A percentile compares a stretch with the other conserved stretches of the same genome.
phyloP scores from a whole-genome alignment of 2,113 vertebrate species.

The Corvus cornix region DNA sequence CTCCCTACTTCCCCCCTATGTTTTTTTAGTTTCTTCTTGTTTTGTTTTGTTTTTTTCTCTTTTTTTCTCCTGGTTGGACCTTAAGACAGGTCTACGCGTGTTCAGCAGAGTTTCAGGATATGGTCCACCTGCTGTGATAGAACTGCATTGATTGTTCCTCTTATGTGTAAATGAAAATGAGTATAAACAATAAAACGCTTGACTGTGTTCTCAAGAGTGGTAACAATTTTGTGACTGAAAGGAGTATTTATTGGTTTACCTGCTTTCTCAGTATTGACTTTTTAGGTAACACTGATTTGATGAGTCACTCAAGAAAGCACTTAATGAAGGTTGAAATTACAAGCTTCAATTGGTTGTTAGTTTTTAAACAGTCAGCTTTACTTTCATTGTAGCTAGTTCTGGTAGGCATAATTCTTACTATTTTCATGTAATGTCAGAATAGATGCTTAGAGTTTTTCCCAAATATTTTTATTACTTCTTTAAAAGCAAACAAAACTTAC shows the following conservation, averaged over 20 bases:
- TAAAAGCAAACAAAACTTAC: neutral
- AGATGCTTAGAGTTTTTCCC: neutral
- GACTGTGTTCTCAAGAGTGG: conserved; percentile 68
- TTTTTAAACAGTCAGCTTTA: neutral
- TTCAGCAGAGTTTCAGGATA: conserved; percentile 62
- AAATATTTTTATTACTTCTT: neutral
- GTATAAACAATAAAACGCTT: conserved; percentile 74
- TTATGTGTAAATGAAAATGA: conserved; percentile 75
- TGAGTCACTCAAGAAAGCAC: conserved; percentile 30
- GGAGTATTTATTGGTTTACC: conserved; percentile 28
- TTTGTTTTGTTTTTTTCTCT: neutral
- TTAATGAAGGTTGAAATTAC: neutral
- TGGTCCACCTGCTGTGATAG: conserved; percentile 68
- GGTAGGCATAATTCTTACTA: neutral
- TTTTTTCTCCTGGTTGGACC: neutral
- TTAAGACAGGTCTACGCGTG: conserved; percentile 12
- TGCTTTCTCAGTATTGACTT: conserved; percentile 6
- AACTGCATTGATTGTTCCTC: conserved; percentile 71
- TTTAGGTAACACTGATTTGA: conserved; percentile 38
- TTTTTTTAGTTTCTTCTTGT: neutral
- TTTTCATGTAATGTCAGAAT: neutral
- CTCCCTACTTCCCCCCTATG: neutral
- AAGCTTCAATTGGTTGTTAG: neutral
- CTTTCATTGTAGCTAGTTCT: neutral
- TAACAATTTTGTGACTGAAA: conserved; percentile 55